A percentile compares a stretch with the other conserved stretches of the same genome.
Evolutionary conservation across 2,888 invertebrate genomes (phyloP).

Genomic region (Netelia virgata): DNA sequence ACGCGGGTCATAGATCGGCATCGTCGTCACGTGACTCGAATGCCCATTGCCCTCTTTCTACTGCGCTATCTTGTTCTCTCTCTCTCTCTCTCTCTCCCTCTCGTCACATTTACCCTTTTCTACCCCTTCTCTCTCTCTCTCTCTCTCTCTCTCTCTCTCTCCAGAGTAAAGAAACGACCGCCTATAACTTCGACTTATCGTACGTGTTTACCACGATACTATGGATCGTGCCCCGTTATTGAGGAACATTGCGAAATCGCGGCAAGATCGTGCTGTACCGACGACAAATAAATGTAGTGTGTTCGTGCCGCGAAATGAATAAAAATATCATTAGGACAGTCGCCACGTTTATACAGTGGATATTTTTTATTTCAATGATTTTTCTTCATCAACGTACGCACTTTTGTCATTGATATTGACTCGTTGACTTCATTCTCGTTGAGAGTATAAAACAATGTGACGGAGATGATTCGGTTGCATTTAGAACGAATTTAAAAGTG

Average conservation of each 20-base stretch:
- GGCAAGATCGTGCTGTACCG: constrained; percentile 40
- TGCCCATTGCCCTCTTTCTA: constrained; percentile 58
- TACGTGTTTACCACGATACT: constrained; percentile 61
- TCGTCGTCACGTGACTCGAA: constrained; percentile 66
- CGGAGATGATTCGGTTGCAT: no score
- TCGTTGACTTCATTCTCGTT: not conserved
- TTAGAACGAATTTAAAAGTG: no score
- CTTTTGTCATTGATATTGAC: not conserved
- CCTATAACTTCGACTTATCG: constrained; percentile 59
- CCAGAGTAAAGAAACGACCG: constrained; percentile 33
- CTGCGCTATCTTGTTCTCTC: constrained; percentile 26
- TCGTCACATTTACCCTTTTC: constrained; percentile 2
- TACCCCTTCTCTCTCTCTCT: not conserved
- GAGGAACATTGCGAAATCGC: constrained; percentile 56
- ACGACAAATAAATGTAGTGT: constrained; percentile 4
- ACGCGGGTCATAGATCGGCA: constrained; percentile 65
- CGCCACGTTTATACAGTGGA: not conserved
- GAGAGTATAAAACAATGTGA: no score
- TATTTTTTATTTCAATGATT: constrained; percentile 7
- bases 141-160: not conserved
- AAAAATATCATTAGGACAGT: constrained; percentile 37
- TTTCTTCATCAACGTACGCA: not conserved
- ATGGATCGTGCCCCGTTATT: constrained; percentile 47
- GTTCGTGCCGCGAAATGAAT: constrained; percentile 21
- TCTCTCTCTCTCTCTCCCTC: not conserved